Percentiles rank a stretch among this genome's conserved stretches.
phyloP scores from a whole-genome alignment of 1,140 invertebrate genomes.

The Drosophila nikananu region DNA sequence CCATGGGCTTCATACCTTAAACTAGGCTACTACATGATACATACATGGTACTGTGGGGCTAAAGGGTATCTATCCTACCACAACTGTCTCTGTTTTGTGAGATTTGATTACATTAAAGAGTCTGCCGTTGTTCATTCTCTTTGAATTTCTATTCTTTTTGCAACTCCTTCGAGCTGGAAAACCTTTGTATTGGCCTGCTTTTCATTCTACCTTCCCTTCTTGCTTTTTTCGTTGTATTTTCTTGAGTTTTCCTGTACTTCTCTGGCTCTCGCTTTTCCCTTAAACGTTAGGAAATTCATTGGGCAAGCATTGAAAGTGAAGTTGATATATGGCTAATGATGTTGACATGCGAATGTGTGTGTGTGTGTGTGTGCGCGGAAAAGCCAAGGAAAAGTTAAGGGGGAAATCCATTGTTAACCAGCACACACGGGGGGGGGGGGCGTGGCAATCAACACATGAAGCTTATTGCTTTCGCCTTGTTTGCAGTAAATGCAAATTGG shows the following conservation, averaged over 20 bases:
- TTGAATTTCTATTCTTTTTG: background rate
- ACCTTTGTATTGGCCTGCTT: constrained; percentile 6
- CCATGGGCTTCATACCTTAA: too few species aligned
- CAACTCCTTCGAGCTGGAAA: constrained; percentile 3
- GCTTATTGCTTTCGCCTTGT: constrained; percentile 69
- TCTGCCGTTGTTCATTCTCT: background rate
- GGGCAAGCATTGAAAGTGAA: constrained; percentile 47
- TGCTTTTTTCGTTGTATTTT: background rate
- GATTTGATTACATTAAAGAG: constrained; percentile 1
- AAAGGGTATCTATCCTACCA: too few species aligned
- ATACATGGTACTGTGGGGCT: too few species aligned
- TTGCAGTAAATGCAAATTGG: constrained; percentile 67
- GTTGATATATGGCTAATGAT: constrained; percentile 76
- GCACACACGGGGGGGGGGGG: background rate
- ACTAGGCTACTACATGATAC: too few species aligned
- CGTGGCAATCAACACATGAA: constrained; percentile 64
- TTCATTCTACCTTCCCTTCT: background rate
- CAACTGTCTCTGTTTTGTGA: background rate
- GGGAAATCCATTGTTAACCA: constrained; percentile 47
- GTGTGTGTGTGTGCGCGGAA: background rate
- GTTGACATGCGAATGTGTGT: constrained; percentile 53
- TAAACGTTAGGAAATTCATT: constrained; percentile 26
- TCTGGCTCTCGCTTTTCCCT: background rate
- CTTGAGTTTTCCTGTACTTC: background rate
- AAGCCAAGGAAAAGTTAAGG: background rate